Evolutionary conservation across 2,797 vertebrate genomes (phyloP).

Genomic region (Oceanodroma leucorhoa): DNA sequence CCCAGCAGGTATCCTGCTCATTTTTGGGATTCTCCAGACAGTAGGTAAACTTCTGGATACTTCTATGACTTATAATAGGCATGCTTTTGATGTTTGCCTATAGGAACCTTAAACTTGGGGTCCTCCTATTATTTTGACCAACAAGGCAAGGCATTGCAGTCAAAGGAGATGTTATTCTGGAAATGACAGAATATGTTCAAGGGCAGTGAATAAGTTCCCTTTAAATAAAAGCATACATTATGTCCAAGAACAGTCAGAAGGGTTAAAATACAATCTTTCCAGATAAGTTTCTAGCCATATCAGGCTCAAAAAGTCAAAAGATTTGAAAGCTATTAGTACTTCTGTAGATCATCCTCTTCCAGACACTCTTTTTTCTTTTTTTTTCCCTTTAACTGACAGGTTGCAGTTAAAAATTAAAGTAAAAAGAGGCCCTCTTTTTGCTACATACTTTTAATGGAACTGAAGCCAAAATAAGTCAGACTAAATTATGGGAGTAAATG

Average conservation of each 20-base stretch:
- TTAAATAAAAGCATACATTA: constrained; percentile 60
- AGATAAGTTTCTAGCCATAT: constrained; percentile 69
- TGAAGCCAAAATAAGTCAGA: constrained; percentile 84
- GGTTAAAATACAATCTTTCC: constrained; percentile 73
- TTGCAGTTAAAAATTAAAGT: constrained; percentile 80
- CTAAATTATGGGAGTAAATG: constrained; percentile 84
- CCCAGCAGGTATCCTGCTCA: constrained; percentile 17
- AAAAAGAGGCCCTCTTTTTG: constrained; percentile 73
- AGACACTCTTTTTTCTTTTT: constrained; percentile 63
- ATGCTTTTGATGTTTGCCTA: constrained; percentile 38
- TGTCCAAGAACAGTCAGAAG: constrained; percentile 61
- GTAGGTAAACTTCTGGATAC: constrained; percentile 45
- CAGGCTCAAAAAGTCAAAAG: constrained; percentile 75
- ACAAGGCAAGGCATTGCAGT: constrained; percentile 36
- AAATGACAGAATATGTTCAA: constrained; percentile 50
- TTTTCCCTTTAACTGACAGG: constrained; percentile 71
- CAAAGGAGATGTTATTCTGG: constrained; percentile 34
- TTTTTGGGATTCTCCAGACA: constrained; percentile 11
- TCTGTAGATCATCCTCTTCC: constrained; percentile 76
- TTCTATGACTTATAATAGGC: neutral
- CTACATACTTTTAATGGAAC: constrained; percentile 80
- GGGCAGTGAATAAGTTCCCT: constrained; percentile 42
- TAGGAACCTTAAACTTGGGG: constrained; percentile 34
- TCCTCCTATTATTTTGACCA: constrained; percentile 53
- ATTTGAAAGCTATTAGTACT: constrained; percentile 79